Evolutionary conservation across 2,888 invertebrate genomes (phyloP).

Genomic region (Meandrusa payeni): DNA sequence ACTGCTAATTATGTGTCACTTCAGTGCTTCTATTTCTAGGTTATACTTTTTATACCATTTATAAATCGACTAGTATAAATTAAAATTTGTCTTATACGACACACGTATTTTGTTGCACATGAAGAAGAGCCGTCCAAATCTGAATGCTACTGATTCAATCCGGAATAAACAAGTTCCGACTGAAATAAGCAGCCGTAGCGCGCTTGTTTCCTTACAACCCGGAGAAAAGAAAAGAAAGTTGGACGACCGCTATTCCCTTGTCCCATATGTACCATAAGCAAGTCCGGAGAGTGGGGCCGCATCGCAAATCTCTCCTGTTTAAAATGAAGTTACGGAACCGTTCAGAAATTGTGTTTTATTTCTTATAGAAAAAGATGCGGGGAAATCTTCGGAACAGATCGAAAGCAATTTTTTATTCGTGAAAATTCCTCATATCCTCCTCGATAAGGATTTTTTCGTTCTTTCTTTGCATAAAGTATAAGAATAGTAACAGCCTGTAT

Average conservation of each 20-base stretch:
- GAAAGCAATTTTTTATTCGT: conserved; percentile 42
- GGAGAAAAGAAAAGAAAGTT: conserved; percentile 56
- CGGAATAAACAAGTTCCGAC: conserved; percentile 66
- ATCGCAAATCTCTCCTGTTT: conserved; percentile 63
- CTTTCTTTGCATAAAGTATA: too few species aligned
- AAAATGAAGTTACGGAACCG: conserved; percentile 70
- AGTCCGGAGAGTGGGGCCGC: conserved; percentile 32
- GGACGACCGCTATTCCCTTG: conserved; percentile 39
- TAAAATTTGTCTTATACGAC: too few species aligned
- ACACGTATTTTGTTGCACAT: conserved; percentile 44
- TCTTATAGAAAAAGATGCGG: conserved; percentile 53
- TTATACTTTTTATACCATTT: too few species aligned
- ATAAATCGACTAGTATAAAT: too few species aligned
- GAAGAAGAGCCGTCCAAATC: conserved; percentile 48
- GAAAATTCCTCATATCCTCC: conserved; percentile 37
- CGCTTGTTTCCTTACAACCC: conserved; percentile 62
- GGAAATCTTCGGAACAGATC: conserved; percentile 58
- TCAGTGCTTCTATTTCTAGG: too few species aligned
- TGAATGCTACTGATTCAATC: conserved; percentile 61
- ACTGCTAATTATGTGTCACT: too few species aligned
- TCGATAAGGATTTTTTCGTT: too few species aligned
- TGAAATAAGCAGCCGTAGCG: conserved; percentile 65
- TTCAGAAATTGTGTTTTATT: conserved; percentile 68
- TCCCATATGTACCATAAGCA: conserved; percentile 61
- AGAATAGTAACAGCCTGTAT: too few species aligned